Conservation (phyloP, 2,888 invertebrate species). For the Beris morrisii region DNA sequence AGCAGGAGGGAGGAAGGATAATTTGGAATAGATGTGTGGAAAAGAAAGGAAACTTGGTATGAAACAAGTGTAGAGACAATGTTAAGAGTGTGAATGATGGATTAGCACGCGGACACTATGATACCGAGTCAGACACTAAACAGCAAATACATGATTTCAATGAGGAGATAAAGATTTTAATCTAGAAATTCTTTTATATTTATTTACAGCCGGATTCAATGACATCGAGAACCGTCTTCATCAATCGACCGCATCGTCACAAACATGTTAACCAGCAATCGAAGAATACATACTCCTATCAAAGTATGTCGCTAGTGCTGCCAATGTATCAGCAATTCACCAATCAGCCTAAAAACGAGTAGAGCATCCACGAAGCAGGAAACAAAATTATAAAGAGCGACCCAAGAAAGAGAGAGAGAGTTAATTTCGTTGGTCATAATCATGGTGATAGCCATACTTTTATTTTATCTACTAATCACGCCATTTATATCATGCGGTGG, state of each 20-base stretch:
- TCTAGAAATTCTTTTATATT: no score
- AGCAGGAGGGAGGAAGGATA: no score
- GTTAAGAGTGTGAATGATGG: no score
- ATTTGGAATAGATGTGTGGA: no score
- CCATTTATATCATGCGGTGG: constrained; percentile 46
- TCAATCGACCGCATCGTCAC: constrained; percentile 5
- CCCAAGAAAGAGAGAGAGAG: constrained; percentile 4
- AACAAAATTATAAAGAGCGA: neutral
- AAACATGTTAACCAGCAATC: constrained; percentile 17
- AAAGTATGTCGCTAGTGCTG: constrained; percentile 35
- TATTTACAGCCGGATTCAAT: no score
- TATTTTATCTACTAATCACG: constrained; percentile 45
- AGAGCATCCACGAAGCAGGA: neutral
- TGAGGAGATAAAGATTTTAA: no score
- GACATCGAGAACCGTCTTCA: no score
- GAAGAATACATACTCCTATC: constrained; percentile 15
- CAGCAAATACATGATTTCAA: no score
- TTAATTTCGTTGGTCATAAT: constrained; percentile 41
- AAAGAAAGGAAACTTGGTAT: no score
- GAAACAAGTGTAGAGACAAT: no score
- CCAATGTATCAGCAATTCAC: constrained; percentile 11
- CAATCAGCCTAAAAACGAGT: constrained; percentile 2
- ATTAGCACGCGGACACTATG: no score
- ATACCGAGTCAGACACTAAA: no score
- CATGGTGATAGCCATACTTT: constrained; percentile 55